Evolutionary conservation across 2,888 invertebrate species (phyloP).

Genomic region (Oegoconia quadripuncta): DNA sequence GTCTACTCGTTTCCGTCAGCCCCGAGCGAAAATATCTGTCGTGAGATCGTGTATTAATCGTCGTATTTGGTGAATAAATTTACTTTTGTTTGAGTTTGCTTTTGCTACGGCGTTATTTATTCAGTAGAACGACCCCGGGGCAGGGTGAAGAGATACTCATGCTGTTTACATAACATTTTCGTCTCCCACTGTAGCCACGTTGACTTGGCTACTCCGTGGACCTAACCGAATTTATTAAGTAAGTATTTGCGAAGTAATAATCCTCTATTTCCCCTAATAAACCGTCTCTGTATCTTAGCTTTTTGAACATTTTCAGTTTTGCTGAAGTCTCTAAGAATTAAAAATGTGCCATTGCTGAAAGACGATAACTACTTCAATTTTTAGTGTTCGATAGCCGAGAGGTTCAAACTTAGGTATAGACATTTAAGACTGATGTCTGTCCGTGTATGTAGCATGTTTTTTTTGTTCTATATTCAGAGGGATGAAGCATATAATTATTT

Average conservation of each 20-base stretch:
- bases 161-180: conserved; percentile 72
- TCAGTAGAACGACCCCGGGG: conserved; percentile 67
- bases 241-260: conserved; percentile 25
- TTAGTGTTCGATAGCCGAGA: too few species aligned
- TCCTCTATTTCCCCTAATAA: conserved; percentile 5
- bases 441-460: too few species aligned
- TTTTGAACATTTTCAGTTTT: neutral
- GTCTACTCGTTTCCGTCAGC: conserved; percentile 6
- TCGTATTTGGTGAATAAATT: conserved; percentile 76
- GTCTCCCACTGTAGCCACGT: conserved; percentile 44
- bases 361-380: too few species aligned
- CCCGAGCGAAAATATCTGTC: conserved; percentile 57
- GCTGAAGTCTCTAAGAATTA: too few species aligned
- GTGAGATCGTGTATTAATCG: conserved; percentile 73
- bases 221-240: conserved; percentile 57
- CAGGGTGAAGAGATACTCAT: conserved; percentile 53
- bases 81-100: conserved; percentile 76
- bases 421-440: too few species aligned
- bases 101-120: conserved; percentile 69
- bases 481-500: too few species aligned
- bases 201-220: conserved; percentile 53
- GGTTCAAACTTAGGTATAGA: too few species aligned
- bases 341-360: too few species aligned
- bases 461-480: neutral
- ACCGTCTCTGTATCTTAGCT: neutral